A percentile compares a stretch with the other conserved stretches of the same genome.
These are phyloP conservation scores for Syrphus vitripennis DNA, from an alignment of 2,888 invertebrate species.

Conservation along the genomic window DNA sequence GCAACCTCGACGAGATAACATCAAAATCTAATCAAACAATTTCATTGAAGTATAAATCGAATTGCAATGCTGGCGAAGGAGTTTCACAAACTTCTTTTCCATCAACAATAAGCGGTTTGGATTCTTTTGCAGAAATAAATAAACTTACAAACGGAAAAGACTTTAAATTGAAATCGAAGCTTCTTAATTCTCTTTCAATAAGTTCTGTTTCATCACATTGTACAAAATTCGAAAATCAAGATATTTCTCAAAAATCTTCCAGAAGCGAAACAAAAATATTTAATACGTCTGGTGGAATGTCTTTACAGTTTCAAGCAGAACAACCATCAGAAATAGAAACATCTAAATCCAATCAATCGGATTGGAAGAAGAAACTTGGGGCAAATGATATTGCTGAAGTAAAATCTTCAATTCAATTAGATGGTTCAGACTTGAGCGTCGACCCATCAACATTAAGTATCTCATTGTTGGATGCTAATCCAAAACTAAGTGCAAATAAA, in stretches of 20 bases:
- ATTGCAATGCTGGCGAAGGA: not conserved
- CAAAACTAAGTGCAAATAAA: not conserved
- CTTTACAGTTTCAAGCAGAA: not conserved
- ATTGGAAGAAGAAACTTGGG: no score
- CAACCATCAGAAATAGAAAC: not conserved
- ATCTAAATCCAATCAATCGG: not conserved
- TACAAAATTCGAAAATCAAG: not conserved
- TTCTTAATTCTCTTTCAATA: not conserved
- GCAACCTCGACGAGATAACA: no score
- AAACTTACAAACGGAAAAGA: not conserved
- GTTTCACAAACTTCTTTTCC: not conserved
- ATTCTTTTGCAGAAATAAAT: not conserved
- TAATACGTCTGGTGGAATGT: not conserved
- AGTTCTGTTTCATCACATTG: not conserved
- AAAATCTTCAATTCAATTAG: not conserved
- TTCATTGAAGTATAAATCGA: not conserved
- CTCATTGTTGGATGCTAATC: not conserved
- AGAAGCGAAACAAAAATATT: not conserved
- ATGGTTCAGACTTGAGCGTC: no score
- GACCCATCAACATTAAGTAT: not conserved
- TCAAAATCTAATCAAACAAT: not conserved
- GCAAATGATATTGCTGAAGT: not conserved
- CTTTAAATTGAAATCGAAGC: not conserved
- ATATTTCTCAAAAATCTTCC: not conserved
- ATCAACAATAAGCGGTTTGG: not conserved